Evolutionary conservation across 2,113 vertebrate species (phyloP), one percentile per base, ranked within the genome.

Genomic region (Istiophorus platypterus): DNA sequence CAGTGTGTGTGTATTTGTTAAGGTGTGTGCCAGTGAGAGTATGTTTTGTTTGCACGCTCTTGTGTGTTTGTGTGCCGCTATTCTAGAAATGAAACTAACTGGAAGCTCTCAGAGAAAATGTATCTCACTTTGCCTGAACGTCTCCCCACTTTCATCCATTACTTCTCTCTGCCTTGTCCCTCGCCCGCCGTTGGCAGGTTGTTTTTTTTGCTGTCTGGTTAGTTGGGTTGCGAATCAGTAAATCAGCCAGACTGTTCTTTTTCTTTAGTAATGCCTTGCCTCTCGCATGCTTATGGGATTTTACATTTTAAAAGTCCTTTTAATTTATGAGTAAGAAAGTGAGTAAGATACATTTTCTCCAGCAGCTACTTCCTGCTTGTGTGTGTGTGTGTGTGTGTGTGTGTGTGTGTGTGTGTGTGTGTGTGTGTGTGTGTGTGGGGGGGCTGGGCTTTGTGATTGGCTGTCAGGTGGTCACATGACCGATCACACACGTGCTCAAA

Each of bases 111-210:
- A 57, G 76, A 82, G 67, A 78, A 51, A 76, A 39, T 45, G 63
- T 52, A 37, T 39, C 42, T 69, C 81, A 81, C 83, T 84, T 74
- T 76, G 58, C 72, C 65, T 71, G 67, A 91, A 88, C 49, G 78
- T 64, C 61, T 81, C 74, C 79, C 62, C 82, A 81, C 84, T 90
- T 88, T 39, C 80, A 45, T 69, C 81, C 88, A 90, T 92, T 88
- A 85, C 42, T 4, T 3, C 39, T 6, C 57, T 7, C 26, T 3
- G 51, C 58, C 42, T 29, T 51, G n/a, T 29, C 54, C 62, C 73
- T 3, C 1, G 34, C 62, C 2, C 29, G 78, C 57, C 57, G 8
- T 14, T 56, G n/a, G 47, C 64, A n/a, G 80, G 24, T 59, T 64
- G 79, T 72, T 81, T 59, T 64, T 76, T 72, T 81, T 76, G 74